Base-by-base conservation (phyloP, 2,888 invertebrate species). In the Laothoe populi region DNA sequence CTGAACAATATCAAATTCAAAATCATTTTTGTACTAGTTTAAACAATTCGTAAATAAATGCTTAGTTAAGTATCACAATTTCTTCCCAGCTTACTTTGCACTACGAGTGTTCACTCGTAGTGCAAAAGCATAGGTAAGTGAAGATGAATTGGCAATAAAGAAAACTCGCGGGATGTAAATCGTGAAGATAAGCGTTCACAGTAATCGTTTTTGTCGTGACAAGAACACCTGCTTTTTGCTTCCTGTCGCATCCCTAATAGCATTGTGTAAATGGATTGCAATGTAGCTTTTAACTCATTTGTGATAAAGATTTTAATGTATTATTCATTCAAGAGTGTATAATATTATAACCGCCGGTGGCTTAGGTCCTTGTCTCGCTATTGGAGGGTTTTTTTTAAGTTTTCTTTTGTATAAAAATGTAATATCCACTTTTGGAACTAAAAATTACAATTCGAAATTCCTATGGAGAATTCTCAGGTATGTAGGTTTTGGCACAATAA, bases 141-240 rank as follows among this genome's bases (percentile, higher is more conserved):
- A 42, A 42, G 42, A 4, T 16, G 4, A 42, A 16, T 16, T 16
- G n/a, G n/a, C 8, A 31, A 10, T 31, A 24, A n/a, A 26, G 48
- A 48, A 48, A 48, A 48, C 26, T 24, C 48, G 16, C 1, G 16
- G 5, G 8, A 7, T 26, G 48, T 24, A 24, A 46, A 26, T 16
- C 49, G 19, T 16, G 31, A 11, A 19, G 53, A 35, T 53, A 19
- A 53, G 53, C 31, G 35, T 53, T 53, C 19, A 31, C 7, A 3
- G 53, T 53, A 53, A 53, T 53, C 53, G 53, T 35, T 53, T 53
- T 53, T 53, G 53, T 53, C 53, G 53, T n/a, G 13, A 1, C 10
- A 10, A 19, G 53, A 53, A 19, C 35, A 53, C 31, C 53, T 31
- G 35, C 19, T 19, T 53, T 49, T 49, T 8, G 2, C 31, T 31